phyloP scores from a whole-genome alignment of 2,797 vertebrate species.

The Tympanoctomys barrerae region DNA sequence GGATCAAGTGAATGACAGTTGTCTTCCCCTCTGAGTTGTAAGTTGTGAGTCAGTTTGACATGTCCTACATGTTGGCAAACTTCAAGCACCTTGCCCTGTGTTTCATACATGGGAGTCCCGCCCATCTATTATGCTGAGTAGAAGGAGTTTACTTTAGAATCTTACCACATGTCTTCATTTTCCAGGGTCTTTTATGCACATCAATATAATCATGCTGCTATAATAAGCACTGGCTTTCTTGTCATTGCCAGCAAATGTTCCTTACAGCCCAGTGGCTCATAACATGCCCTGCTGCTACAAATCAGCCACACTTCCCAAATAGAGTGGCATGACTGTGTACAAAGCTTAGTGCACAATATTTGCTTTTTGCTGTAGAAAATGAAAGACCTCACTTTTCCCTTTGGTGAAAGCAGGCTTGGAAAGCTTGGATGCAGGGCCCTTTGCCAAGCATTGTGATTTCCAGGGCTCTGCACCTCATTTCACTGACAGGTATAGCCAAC shows the following conservation, averaged over 20 bases:
- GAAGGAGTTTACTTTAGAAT: not conserved
- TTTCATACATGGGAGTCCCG: not conserved
- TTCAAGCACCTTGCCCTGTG: not conserved
- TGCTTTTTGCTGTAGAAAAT: slow-evolving; percentile 33
- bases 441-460: slow-evolving; percentile 42
- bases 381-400: slow-evolving; percentile 31
- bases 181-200: not conserved
- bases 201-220: not conserved
- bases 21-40: not conserved
- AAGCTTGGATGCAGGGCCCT: not conserved
- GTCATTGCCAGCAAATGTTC: slow-evolving; percentile 41
- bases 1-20: not conserved
- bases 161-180: not conserved
- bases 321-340: not conserved
- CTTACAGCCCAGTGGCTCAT: slow-evolving; percentile 63
- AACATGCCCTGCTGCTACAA: not conserved
- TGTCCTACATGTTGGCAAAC: not conserved
- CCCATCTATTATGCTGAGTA: not conserved
- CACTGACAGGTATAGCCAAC: not conserved
- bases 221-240: slow-evolving; percentile 32
- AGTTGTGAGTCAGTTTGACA: not conserved
- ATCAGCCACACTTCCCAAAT: slow-evolving; percentile 38
- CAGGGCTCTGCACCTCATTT: slow-evolving; percentile 14
- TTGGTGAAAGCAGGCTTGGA: not conserved
- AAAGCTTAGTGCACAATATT: not conserved